Percentiles rank a stretch among this genome's conserved stretches.
These are phyloP conservation scores for Stenurella melanura DNA, from an alignment of 2,888 invertebrate genomes.

Conservation along the genomic window DNA sequence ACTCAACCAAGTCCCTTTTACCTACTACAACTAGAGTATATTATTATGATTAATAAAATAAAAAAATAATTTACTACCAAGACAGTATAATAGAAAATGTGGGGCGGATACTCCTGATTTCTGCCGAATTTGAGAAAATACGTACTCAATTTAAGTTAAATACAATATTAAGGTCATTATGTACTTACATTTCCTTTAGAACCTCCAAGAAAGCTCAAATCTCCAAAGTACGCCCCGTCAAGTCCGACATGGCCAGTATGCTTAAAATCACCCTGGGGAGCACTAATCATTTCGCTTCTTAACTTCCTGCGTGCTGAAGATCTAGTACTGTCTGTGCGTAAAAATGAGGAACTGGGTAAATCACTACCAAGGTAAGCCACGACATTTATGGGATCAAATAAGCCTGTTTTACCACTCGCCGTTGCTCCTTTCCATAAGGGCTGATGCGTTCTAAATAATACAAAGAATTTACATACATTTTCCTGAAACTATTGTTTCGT, in stretches of 20 bases:
- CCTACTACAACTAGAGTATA: no score
- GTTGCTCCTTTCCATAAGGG: slow-evolving; percentile 94
- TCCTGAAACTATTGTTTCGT: no score
- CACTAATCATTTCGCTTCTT: slow-evolving; percentile 94
- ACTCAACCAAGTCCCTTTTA: no score
- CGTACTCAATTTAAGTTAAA: no score
- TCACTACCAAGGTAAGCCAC: slow-evolving; percentile 91
- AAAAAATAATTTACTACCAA: no score
- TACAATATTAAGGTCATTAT: not conserved
- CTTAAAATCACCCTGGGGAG: slow-evolving; percentile 96
- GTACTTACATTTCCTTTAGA: slow-evolving; percentile 71
- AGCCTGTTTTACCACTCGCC: slow-evolving; percentile 92
- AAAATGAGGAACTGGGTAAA: slow-evolving; percentile 76
- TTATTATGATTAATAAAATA: no score
- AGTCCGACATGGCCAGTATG: slow-evolving; percentile 97
- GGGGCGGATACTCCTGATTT: no score
- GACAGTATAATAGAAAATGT: no score
- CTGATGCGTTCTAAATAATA: slow-evolving; percentile 75
- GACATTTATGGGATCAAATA: slow-evolving; percentile 92
- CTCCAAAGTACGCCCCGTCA: slow-evolving; percentile 98
- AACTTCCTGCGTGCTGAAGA: slow-evolving; percentile 80
- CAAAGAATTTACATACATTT: not conserved
- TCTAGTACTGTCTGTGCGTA: slow-evolving; percentile 79
- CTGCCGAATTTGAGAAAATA: no score
- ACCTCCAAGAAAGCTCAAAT: slow-evolving; percentile 85